phyloP scores from a whole-genome alignment of 2,888 invertebrate species.

The Glyphotaelius pellucidus region DNA sequence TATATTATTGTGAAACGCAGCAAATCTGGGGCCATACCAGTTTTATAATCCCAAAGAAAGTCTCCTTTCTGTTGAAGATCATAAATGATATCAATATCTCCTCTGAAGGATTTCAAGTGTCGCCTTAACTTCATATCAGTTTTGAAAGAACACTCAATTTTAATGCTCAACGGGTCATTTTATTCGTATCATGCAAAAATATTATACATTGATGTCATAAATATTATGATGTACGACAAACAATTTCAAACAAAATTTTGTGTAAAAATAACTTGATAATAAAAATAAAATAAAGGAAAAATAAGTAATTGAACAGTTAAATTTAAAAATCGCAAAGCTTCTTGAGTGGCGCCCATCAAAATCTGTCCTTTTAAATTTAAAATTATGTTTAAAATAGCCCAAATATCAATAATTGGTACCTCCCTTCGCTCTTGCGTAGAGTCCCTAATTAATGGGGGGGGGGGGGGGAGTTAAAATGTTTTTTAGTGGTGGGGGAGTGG shows the following conservation, averaged over 20 bases:
- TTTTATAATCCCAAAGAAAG: neutral
- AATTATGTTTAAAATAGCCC: too few species aligned
- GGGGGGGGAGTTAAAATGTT: too few species aligned
- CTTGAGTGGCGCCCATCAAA: neutral
- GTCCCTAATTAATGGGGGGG: too few species aligned
- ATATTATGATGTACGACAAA: neutral
- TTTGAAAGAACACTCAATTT: neutral
- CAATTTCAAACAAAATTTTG: neutral
- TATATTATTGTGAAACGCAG: neutral
- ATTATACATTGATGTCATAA: neutral
- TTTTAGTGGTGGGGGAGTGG: too few species aligned
- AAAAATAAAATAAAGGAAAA: too few species aligned
- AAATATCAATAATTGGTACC: too few species aligned
- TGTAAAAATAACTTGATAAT: neutral
- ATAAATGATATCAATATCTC: slow-evolving; percentile 14
- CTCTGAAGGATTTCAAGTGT: neutral
- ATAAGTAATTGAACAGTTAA: neutral
- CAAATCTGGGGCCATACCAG: neutral
- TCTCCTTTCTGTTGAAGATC: neutral
- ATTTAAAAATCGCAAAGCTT: neutral
- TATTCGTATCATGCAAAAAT: neutral
- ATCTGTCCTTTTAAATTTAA: neutral
- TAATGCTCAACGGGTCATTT: neutral
- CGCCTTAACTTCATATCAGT: neutral
- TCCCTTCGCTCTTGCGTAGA: too few species aligned